Conservation (phyloP, 2,797 vertebrate species). For the Macroramphosus scolopax region DNA sequence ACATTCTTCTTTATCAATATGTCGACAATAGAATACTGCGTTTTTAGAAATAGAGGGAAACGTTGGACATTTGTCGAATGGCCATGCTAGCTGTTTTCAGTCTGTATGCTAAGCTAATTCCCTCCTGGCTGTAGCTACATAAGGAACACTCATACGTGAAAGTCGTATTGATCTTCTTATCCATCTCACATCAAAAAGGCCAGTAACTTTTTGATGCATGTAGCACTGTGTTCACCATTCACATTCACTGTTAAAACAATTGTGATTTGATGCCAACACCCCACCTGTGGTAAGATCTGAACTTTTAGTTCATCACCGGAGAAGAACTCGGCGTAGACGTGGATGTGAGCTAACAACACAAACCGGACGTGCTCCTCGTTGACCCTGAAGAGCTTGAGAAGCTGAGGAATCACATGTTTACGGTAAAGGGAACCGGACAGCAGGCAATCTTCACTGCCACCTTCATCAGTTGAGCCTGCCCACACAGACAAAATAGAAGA, state of each 20-base stretch:
- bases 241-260: not conserved
- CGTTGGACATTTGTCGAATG: too few relatives aligned
- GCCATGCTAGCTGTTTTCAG: too few relatives aligned
- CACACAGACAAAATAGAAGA: conserved; percentile 5
- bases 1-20: too few relatives aligned
- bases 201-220: too few relatives aligned
- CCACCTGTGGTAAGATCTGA: conserved; percentile 93
- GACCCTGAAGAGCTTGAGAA: conserved; percentile 90
- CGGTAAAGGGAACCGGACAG: conserved; percentile 88
- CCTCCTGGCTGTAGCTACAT: too few relatives aligned
- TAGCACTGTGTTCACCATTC: too few relatives aligned
- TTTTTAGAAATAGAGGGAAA: too few relatives aligned
- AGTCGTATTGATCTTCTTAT: too few relatives aligned
- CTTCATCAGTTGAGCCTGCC: conserved; percentile 63
- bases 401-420: conserved; percentile 87
- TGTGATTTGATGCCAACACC: not conserved
- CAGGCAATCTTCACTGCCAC: conserved; percentile 78
- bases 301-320: conserved; percentile 88
- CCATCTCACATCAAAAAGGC: too few relatives aligned
- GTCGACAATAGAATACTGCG: too few relatives aligned
- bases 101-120: too few relatives aligned
- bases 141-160: too few relatives aligned
- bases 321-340: conserved; percentile 89
- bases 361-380: conserved; percentile 93
- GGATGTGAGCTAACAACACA: conserved; percentile 89